Evolutionary conservation across 2,113 vertebrate species (phyloP).

Genomic region (Aegotheles bennettii): DNA sequence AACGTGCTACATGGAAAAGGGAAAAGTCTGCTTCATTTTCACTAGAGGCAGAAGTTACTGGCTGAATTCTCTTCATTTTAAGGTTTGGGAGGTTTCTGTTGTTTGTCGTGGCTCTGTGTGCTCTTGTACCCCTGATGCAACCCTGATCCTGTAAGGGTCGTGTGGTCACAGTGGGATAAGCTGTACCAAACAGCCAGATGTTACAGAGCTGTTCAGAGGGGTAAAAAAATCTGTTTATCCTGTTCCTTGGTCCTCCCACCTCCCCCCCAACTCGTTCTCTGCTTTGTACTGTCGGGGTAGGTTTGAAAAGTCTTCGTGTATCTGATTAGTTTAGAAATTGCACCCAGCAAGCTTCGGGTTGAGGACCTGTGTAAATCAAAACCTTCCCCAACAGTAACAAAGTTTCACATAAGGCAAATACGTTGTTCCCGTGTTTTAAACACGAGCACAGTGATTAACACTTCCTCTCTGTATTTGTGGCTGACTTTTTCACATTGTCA

Average conservation of each 20-base stretch:
- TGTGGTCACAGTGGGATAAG: slow-evolving; percentile 57
- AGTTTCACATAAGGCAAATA: neutral
- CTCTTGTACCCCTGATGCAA: neutral
- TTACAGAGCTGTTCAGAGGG: neutral
- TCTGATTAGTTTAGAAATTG: neutral
- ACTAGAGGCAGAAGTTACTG: neutral
- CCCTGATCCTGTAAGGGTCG: neutral
- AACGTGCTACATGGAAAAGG: neutral
- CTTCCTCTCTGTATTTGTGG: neutral
- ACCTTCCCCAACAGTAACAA: neutral
- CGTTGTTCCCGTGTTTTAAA: neutral
- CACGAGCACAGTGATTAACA: neutral
- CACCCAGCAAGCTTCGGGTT: neutral
- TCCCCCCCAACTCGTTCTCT: neutral
- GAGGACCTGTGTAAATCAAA: neutral
- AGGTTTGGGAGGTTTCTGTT: neutral
- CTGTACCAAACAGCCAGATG: slow-evolving; percentile 22
- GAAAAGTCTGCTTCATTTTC: neutral
- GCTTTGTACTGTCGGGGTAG: neutral
- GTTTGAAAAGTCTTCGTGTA: neutral
- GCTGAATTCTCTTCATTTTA: neutral
- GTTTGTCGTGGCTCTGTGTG: neutral
- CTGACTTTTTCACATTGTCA: neutral
- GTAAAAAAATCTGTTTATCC: neutral
- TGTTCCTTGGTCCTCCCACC: neutral